phyloP scores from a whole-genome alignment of 2,113 vertebrate species.

The Anthoscopus minutus region DNA sequence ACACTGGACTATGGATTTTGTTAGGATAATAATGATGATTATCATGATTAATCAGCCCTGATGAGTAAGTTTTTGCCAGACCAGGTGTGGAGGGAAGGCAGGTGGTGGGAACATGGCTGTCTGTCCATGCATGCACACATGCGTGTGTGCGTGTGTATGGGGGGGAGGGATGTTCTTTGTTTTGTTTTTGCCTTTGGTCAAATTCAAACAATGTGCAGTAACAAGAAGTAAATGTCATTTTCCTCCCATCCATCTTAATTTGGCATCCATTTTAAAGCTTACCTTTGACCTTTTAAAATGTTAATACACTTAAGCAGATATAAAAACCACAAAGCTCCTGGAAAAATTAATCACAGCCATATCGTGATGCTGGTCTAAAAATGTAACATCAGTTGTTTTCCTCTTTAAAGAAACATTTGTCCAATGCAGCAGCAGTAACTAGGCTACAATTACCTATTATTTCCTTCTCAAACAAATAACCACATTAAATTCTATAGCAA shows the following conservation, averaged over 20 bases:
- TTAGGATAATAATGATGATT: not conserved
- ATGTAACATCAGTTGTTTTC: conserved; percentile 14
- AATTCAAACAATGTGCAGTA: conserved; percentile 58
- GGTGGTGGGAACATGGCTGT: not conserved
- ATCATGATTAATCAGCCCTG: not conserved
- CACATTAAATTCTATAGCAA: not conserved
- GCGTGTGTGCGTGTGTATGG: not conserved
- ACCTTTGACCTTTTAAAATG: conserved; percentile 64
- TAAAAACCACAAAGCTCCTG: conserved; percentile 45
- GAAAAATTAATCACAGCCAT: conserved; percentile 38
- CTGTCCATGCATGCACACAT: not conserved
- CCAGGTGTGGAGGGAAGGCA: not conserved
- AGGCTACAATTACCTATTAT: not conserved
- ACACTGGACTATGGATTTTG: not conserved
- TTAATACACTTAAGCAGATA: conserved; percentile 61
- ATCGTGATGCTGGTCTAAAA: conserved; percentile 9
- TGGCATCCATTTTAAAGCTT: conserved; percentile 59
- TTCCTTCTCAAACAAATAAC: not conserved
- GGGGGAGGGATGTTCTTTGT: not conserved
- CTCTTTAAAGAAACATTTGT: not conserved
- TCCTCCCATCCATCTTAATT: conserved; percentile 62
- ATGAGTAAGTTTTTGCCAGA: not conserved
- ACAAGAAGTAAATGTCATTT: conserved; percentile 63
- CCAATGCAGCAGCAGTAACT: not conserved
- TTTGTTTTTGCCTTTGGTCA: conserved; percentile 70